Conservation (phyloP, 2,888 invertebrate species). For the Cheilosia vulpina region DNA sequence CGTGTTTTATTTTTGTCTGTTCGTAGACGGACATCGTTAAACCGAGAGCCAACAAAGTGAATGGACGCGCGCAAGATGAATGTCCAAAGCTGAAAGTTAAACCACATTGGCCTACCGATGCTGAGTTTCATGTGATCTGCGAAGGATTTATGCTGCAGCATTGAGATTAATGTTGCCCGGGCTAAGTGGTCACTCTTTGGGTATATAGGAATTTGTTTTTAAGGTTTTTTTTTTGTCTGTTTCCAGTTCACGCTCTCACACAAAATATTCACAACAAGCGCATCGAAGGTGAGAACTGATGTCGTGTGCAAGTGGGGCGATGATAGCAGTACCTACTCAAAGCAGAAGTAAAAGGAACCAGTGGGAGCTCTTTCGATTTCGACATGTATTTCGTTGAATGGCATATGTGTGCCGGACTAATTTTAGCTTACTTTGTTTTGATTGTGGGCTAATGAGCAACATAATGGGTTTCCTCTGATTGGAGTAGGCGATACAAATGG, state of each 20-base stretch:
- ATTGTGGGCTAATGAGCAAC: constrained; percentile 29
- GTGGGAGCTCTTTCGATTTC: not conserved
- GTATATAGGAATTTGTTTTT: constrained; percentile 12
- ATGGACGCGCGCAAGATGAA: constrained; percentile 60
- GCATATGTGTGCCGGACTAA: constrained; percentile 15
- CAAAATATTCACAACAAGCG: constrained; percentile 29
- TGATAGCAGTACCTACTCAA: not conserved
- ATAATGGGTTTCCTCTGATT: constrained; percentile 22
- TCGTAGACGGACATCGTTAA: constrained; percentile 38
- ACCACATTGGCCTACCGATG: constrained; percentile 58
- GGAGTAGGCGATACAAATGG: constrained; percentile 12
- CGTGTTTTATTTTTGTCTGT: constrained; percentile 16
- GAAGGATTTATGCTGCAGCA: constrained; percentile 68
- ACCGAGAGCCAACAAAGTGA: constrained; percentile 52
- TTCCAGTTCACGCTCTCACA: constrained; percentile 55
- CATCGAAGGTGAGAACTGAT: constrained; percentile 46
- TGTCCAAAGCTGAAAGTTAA: constrained; percentile 59
- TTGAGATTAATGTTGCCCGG: constrained; percentile 53
- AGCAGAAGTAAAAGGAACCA: constrained; percentile 30
- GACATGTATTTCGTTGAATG: constrained; percentile 1
- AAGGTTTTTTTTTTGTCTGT: constrained; percentile 3
- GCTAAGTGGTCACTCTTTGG: constrained; percentile 64
- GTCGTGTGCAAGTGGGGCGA: constrained; percentile 11
- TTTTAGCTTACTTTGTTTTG: constrained; percentile 18
- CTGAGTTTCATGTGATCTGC: constrained; percentile 63